A percentile compares a stretch with the other conserved stretches of the same genome.
Conservation (phyloP, 2,888 invertebrate species). For the Phytoseiulus persimilis region DNA sequence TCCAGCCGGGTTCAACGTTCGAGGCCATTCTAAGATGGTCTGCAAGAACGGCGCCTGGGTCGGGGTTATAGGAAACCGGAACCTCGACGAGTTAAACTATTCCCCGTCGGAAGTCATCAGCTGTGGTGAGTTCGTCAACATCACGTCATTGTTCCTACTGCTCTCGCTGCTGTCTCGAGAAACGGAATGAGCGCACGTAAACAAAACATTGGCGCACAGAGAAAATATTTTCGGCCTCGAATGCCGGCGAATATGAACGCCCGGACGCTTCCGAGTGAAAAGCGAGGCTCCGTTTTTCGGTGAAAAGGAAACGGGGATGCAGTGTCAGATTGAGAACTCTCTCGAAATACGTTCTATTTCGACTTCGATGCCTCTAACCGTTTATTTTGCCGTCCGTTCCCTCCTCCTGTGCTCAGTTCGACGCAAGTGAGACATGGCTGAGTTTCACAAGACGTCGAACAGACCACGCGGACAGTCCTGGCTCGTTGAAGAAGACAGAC, state of each 20-base stretch:
- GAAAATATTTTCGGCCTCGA: no score
- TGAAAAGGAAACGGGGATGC: not conserved
- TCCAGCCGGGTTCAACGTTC: conserved; percentile 41
- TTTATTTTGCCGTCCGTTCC: not conserved
- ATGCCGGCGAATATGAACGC: no score
- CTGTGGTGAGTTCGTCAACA: conserved; percentile 10
- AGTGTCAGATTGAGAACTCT: not conserved
- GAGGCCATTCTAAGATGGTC: conserved; percentile 41
- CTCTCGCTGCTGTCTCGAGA: not conserved
- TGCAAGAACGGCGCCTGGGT: conserved; percentile 44
- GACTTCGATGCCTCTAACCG: not conserved
- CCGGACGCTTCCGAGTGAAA: no score
- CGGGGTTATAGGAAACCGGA: conserved; percentile 31
- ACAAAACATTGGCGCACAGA: not conserved
- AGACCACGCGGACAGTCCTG: not conserved
- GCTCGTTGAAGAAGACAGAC: not conserved
- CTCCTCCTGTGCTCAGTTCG: not conserved
- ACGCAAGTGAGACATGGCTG: not conserved
- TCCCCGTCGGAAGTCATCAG: conserved; percentile 34
- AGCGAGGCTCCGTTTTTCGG: not conserved
- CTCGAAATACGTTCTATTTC: not conserved
- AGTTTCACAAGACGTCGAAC: not conserved
- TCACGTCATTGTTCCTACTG: no score
- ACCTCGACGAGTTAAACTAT: conserved; percentile 32
- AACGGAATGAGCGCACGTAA: not conserved